Base-by-base conservation (phyloP, 2,797 vertebrate species). In the Etheostoma perlongum region DNA sequence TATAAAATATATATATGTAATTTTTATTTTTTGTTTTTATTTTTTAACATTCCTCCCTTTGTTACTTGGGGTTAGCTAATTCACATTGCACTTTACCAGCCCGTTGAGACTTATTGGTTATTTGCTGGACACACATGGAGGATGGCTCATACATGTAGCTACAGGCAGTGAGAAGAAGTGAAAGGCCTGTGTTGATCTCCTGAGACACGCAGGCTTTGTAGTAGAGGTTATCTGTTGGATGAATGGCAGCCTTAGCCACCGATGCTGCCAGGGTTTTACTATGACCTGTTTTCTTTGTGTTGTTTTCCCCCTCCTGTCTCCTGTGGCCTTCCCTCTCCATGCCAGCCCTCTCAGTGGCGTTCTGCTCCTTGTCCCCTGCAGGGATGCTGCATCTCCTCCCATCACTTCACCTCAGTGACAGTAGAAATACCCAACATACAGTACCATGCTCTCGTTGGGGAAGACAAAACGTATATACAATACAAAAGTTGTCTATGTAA, bases 211-310 rank as follows among this genome's bases (percentile, higher is more conserved):
- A 0, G 55, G 49, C 74, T 67, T 53, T 68, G 59, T 74, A 70
- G 74, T 10, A 12, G 55, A 81, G 81, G 82, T 86, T 85, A 87
- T 89, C 84, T 76, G 75, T 76, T 25, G 81, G 74, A 85, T 88
- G 89, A 84, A 89, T 80, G 82, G 71, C 81, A 74, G 74, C 63
- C 67, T 74, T 57, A 73, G 78, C 70, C 71, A 40, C 60, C 8
- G 55, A 79, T 36, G 67, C 82, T 82, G 78, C 78, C 74, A 73
- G 81, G 42, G 58, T 62, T 82, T 67, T 69, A 33, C 40, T 77
- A 67, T n/a, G 67, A 53, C 74, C 70, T 67, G 62, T 74, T 82
- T 81, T 73, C 76, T 83, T 82, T 52, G n/a, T 86, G 68, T 77
- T 90, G 72, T 85, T 82, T 73, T 23, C 9, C 25, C 59, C 47